phyloP scores from a whole-genome alignment of 2,888 invertebrate genomes.

The Allygus modestus region DNA sequence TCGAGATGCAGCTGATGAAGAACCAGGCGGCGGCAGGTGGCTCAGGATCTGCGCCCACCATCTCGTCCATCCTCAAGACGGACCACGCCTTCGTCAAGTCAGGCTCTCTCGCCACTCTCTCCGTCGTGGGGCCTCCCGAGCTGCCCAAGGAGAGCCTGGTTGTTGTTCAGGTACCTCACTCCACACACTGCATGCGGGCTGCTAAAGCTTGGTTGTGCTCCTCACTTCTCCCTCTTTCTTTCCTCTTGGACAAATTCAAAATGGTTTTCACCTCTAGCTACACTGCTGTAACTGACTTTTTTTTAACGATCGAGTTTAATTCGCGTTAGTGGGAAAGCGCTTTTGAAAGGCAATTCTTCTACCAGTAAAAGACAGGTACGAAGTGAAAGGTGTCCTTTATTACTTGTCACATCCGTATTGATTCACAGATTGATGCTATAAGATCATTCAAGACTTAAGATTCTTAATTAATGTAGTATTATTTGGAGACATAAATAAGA shows the following conservation, averaged over 20 bases:
- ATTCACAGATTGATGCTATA: too few relatives aligned
- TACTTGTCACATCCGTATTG: too few relatives aligned
- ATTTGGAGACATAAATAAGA: too few relatives aligned
- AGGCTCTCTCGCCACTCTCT: slow-evolving; percentile 82
- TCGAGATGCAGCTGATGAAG: slow-evolving; percentile 87
- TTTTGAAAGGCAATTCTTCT: too few relatives aligned
- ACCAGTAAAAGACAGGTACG: too few relatives aligned
- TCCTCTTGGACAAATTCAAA: not conserved
- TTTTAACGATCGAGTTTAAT: too few relatives aligned
- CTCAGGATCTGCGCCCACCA: slow-evolving; percentile 76
- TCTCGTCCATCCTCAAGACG: slow-evolving; percentile 79
- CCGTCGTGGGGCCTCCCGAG: slow-evolving; percentile 80
- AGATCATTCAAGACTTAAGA: too few relatives aligned
- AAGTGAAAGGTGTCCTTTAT: too few relatives aligned
- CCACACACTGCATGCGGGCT: not conserved
- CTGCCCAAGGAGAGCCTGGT: slow-evolving; percentile 82
- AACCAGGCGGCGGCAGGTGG: slow-evolving; percentile 73
- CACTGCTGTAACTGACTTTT: too few relatives aligned
- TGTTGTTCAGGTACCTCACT: slow-evolving; percentile 77
- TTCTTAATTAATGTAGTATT: too few relatives aligned
- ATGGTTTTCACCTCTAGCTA: slow-evolving; percentile 11
- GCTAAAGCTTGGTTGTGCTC: slow-evolving; percentile 65
- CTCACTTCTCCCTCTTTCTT: slow-evolving; percentile 22
- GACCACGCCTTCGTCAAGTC: slow-evolving; percentile 76
- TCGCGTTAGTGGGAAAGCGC: too few relatives aligned